Evolutionary conservation across 2,113 vertebrate genomes (phyloP), one percentile per base, ranked within the genome.

Genomic region (Mungos mungo): DNA sequence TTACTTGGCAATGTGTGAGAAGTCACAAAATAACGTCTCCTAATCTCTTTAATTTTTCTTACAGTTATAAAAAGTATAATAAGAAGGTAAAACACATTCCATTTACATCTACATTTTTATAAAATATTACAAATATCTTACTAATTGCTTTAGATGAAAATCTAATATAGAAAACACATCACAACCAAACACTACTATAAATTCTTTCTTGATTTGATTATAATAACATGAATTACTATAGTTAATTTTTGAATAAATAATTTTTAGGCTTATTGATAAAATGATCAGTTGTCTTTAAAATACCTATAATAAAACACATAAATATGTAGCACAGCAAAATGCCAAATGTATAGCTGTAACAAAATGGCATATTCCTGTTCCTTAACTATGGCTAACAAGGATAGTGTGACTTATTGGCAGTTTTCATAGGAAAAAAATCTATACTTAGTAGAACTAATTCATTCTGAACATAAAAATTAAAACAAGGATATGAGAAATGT

Each of bases 171-270:
- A 89, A 88, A 71, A 91, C 27, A 76, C 9, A 94, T 57, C 14
- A 74, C 16, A 83, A 87, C 7, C 18, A 74, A 85, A 90, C 68
- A 41, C 27, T 45, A 92, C 10, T 63, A 68, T 8, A 90, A 88
- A 82, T 71, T 50, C n/a, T 83, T 84, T 83, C 91, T 90, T 94
- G 31, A 83, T 54, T 81, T 77, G 33, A 93, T 69, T 81, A 88
- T 10, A 85, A 50, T 35, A 47, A 88, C 84, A 93, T 50, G 31
- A 76, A 94, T 60, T 38, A 89, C 57, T 93, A 88, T 29, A 88
- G 21, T 41, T 88, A 41, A 81, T 83, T 93, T 83, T 33, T 95
- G 18, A 88, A 41, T n/a, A n/a, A 88, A 82, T 65, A 21, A 45
- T 18, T 90, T 76, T 35, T 86, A 88, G 29, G 41, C 41, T 96